phyloP scores from a whole-genome alignment of 1,140 invertebrate genomes.

The Halictus rubicundus region DNA sequence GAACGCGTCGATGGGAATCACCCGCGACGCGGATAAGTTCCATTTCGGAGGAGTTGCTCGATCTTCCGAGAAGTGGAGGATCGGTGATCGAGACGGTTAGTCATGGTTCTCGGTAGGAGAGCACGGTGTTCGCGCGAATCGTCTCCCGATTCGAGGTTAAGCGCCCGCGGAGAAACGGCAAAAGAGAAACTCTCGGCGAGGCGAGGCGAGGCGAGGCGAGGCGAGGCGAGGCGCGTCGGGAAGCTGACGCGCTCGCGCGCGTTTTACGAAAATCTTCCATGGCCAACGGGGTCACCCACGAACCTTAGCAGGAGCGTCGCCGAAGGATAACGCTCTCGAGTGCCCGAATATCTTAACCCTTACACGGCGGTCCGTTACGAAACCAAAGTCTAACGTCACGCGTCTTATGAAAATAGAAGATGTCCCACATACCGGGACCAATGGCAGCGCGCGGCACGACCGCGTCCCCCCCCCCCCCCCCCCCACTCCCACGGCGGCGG shows the following conservation, averaged over 20 bases:
- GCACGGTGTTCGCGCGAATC: not conserved
- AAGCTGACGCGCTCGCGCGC: not conserved
- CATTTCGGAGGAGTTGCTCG: not conserved
- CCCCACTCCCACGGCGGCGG: too few species aligned
- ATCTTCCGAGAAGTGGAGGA: not conserved
- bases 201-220: not conserved
- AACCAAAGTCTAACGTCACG: slow-evolving; percentile 1
- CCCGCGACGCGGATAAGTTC: not conserved
- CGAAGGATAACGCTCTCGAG: slow-evolving; percentile 18
- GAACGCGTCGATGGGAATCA: not conserved
- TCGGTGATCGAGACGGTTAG: not conserved
- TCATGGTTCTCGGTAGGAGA: slow-evolving; percentile 12
- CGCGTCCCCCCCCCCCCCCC: too few species aligned
- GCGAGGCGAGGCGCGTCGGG: not conserved
- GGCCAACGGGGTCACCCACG: slow-evolving; percentile 45
- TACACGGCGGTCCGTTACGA: slow-evolving; percentile 16
- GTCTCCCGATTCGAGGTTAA: slow-evolving; percentile 39
- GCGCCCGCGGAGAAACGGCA: slow-evolving; percentile 16
- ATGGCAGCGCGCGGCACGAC: not conserved
- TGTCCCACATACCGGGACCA: slow-evolving; percentile 2
- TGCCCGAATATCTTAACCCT: slow-evolving; percentile 30
- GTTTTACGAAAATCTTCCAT: slow-evolving; percentile 45
- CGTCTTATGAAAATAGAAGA: not conserved
- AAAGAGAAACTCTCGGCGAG: slow-evolving; percentile 33
- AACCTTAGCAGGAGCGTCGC: not conserved